Evolutionary conservation across 2,888 invertebrate genomes (phyloP).

Genomic region (Lasius platythorax): DNA sequence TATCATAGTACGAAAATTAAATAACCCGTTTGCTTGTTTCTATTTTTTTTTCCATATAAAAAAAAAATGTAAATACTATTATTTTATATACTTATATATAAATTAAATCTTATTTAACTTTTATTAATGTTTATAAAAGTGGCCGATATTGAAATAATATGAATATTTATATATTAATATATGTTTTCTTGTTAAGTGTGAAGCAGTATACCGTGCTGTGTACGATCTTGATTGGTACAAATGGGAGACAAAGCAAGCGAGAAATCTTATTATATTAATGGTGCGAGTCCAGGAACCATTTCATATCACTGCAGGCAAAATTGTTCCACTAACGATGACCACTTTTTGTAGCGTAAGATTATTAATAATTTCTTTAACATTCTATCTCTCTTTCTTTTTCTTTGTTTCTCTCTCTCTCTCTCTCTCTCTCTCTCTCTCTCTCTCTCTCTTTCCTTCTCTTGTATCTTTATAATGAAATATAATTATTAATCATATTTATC

Average conservation of each 20-base stretch:
- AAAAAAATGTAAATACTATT: too few relatives aligned
- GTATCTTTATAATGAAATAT: too few relatives aligned
- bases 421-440: too few relatives aligned
- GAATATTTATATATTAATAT: background rate
- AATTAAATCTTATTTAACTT: background rate
- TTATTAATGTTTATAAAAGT: background rate
- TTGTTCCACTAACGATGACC: constrained; percentile 59
- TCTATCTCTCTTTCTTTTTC: too few relatives aligned
- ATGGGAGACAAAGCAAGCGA: background rate
- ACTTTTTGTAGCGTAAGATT: constrained; percentile 64
- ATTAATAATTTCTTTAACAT: background rate
- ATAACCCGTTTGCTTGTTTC: too few relatives aligned
- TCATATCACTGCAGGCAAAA: constrained; percentile 65
- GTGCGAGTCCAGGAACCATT: constrained; percentile 28
- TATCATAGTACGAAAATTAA: too few relatives aligned
- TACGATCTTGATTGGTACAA: constrained; percentile 18
- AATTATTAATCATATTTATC: too few relatives aligned
- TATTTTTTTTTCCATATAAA: too few relatives aligned
- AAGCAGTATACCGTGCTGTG: background rate
- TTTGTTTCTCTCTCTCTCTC: too few relatives aligned
- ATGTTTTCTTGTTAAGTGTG: background rate
- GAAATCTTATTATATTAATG: constrained; percentile 17
- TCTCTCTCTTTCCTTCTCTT: too few relatives aligned
- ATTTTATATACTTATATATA: background rate
- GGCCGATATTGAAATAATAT: background rate